Percentiles rank a stretch among this genome's conserved stretches.
Evolutionary conservation across 1,140 invertebrate genomes (phyloP).

Genomic region (Hermetia illucens): DNA sequence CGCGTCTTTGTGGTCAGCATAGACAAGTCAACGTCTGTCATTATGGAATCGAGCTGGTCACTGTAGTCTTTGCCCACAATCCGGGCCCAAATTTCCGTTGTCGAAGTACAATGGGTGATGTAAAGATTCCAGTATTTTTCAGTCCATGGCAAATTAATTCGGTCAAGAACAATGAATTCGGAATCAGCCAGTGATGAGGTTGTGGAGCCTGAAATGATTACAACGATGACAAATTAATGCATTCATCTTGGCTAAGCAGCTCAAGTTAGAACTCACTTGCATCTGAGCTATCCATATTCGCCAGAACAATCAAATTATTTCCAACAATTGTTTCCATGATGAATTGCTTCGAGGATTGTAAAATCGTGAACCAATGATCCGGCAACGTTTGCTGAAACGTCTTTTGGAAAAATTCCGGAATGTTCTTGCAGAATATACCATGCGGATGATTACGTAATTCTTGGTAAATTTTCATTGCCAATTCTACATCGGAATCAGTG

Average conservation of each 20-base stretch:
- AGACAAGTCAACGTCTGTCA: slow-evolving; percentile 15
- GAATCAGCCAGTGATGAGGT: not conserved
- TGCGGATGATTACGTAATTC: slow-evolving; percentile 18
- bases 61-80: slow-evolving; percentile 20
- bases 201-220: not conserved
- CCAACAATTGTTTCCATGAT: slow-evolving; percentile 14
- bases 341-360: slow-evolving; percentile 14
- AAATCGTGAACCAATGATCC: slow-evolving; percentile 17
- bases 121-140: slow-evolving; percentile 21
- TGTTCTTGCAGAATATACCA: slow-evolving; percentile 22
- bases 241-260: no score
- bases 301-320: slow-evolving; percentile 17
- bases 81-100: slow-evolving; percentile 21
- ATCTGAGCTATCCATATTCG: slow-evolving; percentile 8
- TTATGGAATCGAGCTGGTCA: slow-evolving; percentile 16
- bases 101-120: slow-evolving; percentile 22
- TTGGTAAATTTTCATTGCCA: slow-evolving; percentile 16
- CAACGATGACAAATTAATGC: not conserved
- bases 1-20: slow-evolving; percentile 13
- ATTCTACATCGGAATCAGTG: slow-evolving; percentile 13
- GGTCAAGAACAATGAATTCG: slow-evolving; percentile 5
- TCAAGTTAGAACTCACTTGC: slow-evolving; percentile 3
- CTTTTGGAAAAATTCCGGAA: slow-evolving; percentile 19
- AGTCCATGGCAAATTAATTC: slow-evolving; percentile 10
- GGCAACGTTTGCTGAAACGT: slow-evolving; percentile 19